These are phyloP conservation scores for Hydrolagus affinis DNA, from an alignment of 2,113 vertebrate genomes.

Conservation along the genomic window DNA sequence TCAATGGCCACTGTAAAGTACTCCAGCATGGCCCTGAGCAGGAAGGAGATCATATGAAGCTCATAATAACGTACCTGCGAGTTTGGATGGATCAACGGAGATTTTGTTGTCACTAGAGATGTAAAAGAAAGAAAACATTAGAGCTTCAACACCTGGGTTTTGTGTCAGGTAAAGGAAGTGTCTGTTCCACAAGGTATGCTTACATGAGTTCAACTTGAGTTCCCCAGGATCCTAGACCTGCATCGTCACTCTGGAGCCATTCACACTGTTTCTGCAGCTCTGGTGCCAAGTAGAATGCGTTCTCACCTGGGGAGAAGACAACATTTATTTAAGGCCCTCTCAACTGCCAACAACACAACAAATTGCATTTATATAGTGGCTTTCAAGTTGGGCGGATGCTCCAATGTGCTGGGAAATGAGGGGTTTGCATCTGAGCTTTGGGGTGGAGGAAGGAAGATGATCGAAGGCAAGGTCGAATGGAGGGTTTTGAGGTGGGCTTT, in stretches of 20 bases:
- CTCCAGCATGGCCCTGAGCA: constrained; percentile 40
- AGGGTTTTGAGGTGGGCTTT: no score
- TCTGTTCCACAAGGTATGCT: constrained; percentile 41
- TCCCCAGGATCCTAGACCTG: constrained; percentile 48
- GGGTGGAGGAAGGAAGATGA: no score
- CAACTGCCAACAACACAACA: not conserved
- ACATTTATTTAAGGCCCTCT: not conserved
- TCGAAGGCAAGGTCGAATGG: no score
- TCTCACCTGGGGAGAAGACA: constrained; percentile 65
- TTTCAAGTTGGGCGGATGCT: no score
- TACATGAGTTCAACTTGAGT: constrained; percentile 54
- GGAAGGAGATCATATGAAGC: not conserved
- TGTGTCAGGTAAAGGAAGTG: not conserved
- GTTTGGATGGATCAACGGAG: constrained; percentile 44
- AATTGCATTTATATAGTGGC: not conserved
- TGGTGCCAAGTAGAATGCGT: constrained; percentile 72
- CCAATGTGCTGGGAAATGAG: no score
- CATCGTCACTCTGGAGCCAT: constrained; percentile 73
- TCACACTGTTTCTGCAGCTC: constrained; percentile 73
- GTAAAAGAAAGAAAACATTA: constrained; percentile 23
- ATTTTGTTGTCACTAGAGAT: constrained; percentile 53
- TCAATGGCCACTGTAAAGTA: no score
- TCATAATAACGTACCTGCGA: constrained; percentile 44
- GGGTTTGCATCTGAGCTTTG: no score
- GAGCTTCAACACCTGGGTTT: not conserved